Percentiles rank a stretch among this genome's conserved stretches.
Evolutionary conservation across 2,888 invertebrate genomes (phyloP).

Genomic region (Conus canariensis): DNA sequence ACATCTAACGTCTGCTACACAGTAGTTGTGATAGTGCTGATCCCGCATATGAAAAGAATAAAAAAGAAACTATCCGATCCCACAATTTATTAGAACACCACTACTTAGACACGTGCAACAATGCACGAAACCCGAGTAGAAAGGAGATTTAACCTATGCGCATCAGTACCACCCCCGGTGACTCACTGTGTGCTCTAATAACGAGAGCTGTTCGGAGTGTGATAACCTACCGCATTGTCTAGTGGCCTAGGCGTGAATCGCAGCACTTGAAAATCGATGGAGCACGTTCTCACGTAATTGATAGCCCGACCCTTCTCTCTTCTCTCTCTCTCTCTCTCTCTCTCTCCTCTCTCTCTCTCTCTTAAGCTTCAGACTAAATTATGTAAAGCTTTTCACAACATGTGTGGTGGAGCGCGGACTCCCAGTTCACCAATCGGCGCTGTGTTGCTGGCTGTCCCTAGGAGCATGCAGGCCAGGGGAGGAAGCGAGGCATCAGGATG

Average conservation of each 20-base stretch:
- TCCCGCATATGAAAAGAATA: too few species aligned
- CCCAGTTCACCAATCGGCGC: not conserved
- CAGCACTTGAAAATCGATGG: not conserved
- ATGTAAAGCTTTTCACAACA: not conserved
- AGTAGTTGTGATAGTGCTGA: too few species aligned
- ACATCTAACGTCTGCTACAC: too few species aligned
- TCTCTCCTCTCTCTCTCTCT: too few species aligned
- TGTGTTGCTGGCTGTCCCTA: not conserved
- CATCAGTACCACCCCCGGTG: too few species aligned
- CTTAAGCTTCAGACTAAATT: not conserved
- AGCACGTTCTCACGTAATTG: not conserved
- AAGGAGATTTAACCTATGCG: too few species aligned
- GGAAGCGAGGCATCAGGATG: not conserved
- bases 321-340: not conserved
- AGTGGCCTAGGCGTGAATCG: not conserved
- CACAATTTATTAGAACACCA: too few species aligned
- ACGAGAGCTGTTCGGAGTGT: not conserved
- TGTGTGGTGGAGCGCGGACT: not conserved
- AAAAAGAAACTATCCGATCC: too few species aligned
- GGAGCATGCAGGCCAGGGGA: not conserved
- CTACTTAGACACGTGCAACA: too few species aligned
- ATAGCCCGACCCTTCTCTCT: not conserved
- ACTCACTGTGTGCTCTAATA: not conserved
- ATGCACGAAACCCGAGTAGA: too few species aligned
- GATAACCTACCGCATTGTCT: not conserved